These are phyloP conservation scores for Drosophila paranaensis DNA, from an alignment of 2,888 invertebrate species.

Conservation along the genomic window DNA sequence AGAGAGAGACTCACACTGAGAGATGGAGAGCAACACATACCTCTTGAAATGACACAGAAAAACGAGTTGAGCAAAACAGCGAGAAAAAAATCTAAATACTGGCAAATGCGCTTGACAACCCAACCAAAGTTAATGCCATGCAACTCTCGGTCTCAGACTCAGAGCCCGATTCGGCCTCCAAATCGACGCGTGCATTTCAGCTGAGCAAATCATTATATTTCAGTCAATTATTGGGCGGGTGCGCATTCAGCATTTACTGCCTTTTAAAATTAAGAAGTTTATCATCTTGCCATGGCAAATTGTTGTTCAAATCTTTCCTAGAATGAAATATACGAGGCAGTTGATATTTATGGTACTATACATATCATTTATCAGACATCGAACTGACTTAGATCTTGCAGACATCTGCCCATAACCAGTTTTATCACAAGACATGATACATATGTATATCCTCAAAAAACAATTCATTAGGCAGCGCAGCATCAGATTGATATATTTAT, in stretches of 20 bases:
- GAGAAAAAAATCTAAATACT: conserved; percentile 28
- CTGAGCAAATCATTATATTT: conserved; percentile 49
- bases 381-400: background rate
- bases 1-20: background rate
- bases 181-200: conserved; percentile 40
- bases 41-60: conserved; percentile 68
- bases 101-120: conserved; percentile 65
- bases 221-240: conserved; percentile 15
- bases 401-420: background rate
- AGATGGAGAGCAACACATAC: conserved; percentile 6
- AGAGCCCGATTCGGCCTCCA: conserved; percentile 37
- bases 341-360: background rate
- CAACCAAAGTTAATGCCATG: conserved; percentile 10
- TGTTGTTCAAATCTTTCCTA: too few relatives aligned
- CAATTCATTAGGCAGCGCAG: too few relatives aligned
- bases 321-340: too few relatives aligned
- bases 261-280: too few relatives aligned
- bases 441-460: too few relatives aligned
- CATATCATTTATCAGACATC: background rate
- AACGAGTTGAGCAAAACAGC: conserved; percentile 45
- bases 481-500: too few relatives aligned
- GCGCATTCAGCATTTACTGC: background rate
- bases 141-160: conserved; percentile 12
- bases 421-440: background rate
- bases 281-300: too few relatives aligned